A percentile compares a stretch with the other conserved stretches of the same genome.
phyloP scores from a whole-genome alignment of 2,888 invertebrate species.

The Nezara viridula region DNA sequence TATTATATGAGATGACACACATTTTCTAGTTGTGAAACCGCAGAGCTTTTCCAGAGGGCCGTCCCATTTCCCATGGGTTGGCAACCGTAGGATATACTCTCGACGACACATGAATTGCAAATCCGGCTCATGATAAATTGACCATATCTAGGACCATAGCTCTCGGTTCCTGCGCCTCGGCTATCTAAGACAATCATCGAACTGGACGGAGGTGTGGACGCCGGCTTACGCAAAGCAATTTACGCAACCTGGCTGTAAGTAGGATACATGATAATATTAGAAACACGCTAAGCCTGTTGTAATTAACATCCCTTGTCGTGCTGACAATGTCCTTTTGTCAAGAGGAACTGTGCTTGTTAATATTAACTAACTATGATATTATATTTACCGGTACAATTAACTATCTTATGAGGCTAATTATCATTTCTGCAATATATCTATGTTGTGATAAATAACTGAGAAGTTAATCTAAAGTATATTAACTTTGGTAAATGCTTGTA shows the following conservation, averaged over 20 bases:
- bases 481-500: no score
- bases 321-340: neutral
- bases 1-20: neutral
- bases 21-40: constrained; percentile 1
- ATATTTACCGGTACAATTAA: neutral
- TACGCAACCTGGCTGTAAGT: neutral
- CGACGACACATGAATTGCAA: constrained; percentile 30
- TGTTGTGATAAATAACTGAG: no score
- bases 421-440: no score
- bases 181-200: constrained; percentile 14
- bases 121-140: constrained; percentile 34
- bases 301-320: neutral
- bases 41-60: neutral
- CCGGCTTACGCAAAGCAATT: neutral
- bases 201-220: neutral
- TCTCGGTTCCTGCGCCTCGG: neutral
- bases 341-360: neutral
- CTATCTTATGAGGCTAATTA: no score
- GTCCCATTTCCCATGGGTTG: constrained; percentile 29
- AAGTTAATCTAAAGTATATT: no score
- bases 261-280: constrained; percentile 9
- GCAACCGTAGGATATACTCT: constrained; percentile 20
- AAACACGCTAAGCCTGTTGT: neutral
- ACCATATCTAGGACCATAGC: constrained; percentile 13
- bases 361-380: neutral